Base-by-base conservation (phyloP, 2,888 invertebrate species). In the Ectemnius continuus region DNA sequence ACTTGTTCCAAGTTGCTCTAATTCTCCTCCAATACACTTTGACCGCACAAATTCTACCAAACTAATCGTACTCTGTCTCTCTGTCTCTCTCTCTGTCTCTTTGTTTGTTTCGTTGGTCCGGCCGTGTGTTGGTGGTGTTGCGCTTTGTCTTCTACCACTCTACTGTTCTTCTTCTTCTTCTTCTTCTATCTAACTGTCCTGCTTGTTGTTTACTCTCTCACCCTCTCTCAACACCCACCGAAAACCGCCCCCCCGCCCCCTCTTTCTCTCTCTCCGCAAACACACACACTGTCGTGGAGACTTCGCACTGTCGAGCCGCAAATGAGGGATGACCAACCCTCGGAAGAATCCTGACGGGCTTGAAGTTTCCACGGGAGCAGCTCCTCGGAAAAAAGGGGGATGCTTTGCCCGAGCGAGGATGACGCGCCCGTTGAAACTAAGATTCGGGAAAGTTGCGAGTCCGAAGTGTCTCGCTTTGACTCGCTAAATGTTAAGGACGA, bases 71-170 rank as follows among this genome's bases (percentile, higher is more conserved):
- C 61, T 64, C 56, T 13, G 23, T 23, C 23, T 66, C 23, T 70
- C 65, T 61, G 47, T 66, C 57, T 71, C 61, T 66, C 20, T 66
- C 23, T 70, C 65, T 61, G 48, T 66, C 57, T 72, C 61, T 66
- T 61, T 76, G 67, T 70, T 63, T 36, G 67, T 80, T 68, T 75
- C 70, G 70, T 79, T 81, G 62, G 67, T 62, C 75, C 75, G 79
- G 52, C 48, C 67, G 66, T 73, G 70, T 76, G 68, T 78, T 61
- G 64, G 66, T 75, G 67, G 46, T 58, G 75, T 75, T 47, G 78
- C 76, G 79, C 78, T 79, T 84, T 83, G 62, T 82, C 77, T 79
- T 83, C 79, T 74, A 76, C 69, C 73, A 70, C 64, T 70, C 72
- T 45, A 52, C 61, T 58, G 61, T 65, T 56, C 36, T 48, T 63